These are phyloP conservation scores for Trialeurodes vaporariorum DNA, from an alignment of 1,140 invertebrate species.

Conservation along the genomic window DNA sequence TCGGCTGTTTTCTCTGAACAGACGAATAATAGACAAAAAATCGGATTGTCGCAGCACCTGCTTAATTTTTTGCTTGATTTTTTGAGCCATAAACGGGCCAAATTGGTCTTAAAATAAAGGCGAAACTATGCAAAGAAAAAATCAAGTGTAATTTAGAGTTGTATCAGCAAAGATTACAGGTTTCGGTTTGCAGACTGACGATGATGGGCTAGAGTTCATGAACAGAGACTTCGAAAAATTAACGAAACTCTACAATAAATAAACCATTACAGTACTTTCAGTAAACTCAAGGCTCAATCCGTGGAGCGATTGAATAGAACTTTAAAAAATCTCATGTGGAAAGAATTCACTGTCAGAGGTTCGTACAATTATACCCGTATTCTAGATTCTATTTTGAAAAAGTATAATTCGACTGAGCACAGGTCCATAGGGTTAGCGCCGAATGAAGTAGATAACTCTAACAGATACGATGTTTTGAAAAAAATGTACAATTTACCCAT, in stretches of 20 bases:
- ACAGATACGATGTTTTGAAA: slow-evolving; percentile 20
- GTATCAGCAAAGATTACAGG: no score
- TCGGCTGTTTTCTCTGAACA: no score
- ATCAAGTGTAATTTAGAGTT: no score
- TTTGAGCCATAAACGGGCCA: no score
- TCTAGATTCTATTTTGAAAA: slow-evolving; percentile 27
- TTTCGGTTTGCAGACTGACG: no score
- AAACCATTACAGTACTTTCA: slow-evolving; percentile 30
- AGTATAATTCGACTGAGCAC: slow-evolving; percentile 34
- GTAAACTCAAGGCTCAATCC: slow-evolving; percentile 32
- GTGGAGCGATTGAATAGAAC: slow-evolving; percentile 35
- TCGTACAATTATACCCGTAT: slow-evolving; percentile 28
- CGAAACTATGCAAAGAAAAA: no score
- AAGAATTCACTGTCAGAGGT: slow-evolving; percentile 30
- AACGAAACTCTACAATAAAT: slow-evolving; percentile 28
- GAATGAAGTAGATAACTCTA: slow-evolving; percentile 23
- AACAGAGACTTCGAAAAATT: no score
- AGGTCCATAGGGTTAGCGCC: slow-evolving; percentile 31
- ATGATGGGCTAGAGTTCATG: no score
- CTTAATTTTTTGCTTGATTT: no score
- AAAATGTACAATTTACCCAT: slow-evolving; percentile 16
- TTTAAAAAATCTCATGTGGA: slow-evolving; percentile 32
- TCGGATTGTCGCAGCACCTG: no score
- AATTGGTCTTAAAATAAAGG: no score
- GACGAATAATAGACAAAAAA: no score